Evolutionary conservation across 35 echinoderm and acorn worm species (phyloP).

Genomic region (Stichopus chloronotus): DNA sequence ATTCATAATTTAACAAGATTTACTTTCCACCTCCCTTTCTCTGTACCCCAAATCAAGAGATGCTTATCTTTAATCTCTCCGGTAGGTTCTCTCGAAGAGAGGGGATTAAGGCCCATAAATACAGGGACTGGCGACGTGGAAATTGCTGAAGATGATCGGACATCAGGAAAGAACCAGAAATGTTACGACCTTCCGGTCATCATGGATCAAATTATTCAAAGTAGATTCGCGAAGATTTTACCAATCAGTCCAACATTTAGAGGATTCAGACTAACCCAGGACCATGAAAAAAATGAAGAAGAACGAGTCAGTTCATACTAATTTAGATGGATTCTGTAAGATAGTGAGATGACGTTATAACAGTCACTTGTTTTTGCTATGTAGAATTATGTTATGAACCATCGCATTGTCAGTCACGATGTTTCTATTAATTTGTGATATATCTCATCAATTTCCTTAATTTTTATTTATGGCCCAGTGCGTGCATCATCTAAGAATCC

Average conservation of each 20-base stretch:
- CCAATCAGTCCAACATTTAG: slow-evolving; percentile 10
- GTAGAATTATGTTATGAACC: too few species aligned
- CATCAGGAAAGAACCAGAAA: not conserved
- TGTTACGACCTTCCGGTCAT: slow-evolving; percentile 13
- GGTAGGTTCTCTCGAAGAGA: not conserved
- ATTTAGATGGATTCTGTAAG: too few species aligned
- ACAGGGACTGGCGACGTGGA: not conserved
- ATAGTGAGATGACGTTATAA: too few species aligned
- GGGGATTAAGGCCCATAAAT: not conserved
- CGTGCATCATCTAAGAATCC: too few species aligned
- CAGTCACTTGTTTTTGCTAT: too few species aligned
- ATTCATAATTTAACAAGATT: not conserved
- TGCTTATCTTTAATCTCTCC: not conserved
- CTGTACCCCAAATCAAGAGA: not conserved
- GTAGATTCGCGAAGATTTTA: not conserved
- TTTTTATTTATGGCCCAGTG: too few species aligned
- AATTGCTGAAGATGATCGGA: not conserved
- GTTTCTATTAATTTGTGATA: too few species aligned
- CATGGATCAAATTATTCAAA: not conserved
- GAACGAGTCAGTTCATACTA: too few species aligned
- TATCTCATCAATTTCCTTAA: too few species aligned
- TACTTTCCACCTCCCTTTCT: not conserved
- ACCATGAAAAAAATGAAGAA: too few species aligned
- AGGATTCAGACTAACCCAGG: not conserved
- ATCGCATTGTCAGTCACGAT: too few species aligned